These are phyloP conservation scores for Seriola aureovittata DNA, from an alignment of 2,113 vertebrate species.

Conservation along the genomic window DNA sequence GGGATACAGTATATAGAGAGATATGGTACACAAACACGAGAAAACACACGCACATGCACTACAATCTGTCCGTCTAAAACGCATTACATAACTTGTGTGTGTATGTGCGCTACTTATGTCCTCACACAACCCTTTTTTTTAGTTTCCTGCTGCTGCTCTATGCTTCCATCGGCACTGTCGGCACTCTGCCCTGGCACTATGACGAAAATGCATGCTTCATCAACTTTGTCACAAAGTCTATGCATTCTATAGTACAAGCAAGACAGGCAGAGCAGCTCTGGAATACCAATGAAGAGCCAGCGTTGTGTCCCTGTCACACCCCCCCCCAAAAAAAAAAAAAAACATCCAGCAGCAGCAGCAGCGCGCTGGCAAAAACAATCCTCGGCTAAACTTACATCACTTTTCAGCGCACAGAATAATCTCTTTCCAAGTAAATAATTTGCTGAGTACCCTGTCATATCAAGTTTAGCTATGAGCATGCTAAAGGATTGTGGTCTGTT, in stretches of 20 bases:
- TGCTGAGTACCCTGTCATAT: slow-evolving; percentile 53
- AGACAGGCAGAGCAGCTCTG: slow-evolving; percentile 26
- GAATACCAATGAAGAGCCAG: slow-evolving; percentile 67
- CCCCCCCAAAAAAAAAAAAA: background rate
- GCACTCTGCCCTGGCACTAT: slow-evolving; percentile 34
- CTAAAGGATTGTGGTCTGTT: slow-evolving; percentile 48
- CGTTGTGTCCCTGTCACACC: slow-evolving; percentile 46
- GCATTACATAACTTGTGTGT: slow-evolving; percentile 10
- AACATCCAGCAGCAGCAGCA: slow-evolving; percentile 39
- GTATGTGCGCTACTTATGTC: slow-evolving; percentile 14
- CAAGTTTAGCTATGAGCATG: slow-evolving; percentile 24
- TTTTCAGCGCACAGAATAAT: slow-evolving; percentile 48
- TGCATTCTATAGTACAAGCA: slow-evolving; percentile 66
- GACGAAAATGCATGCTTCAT: slow-evolving; percentile 77
- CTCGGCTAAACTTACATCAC: slow-evolving; percentile 37
- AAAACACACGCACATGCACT: slow-evolving; percentile 10
- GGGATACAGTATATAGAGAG: background rate
- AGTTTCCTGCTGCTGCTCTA: slow-evolving; percentile 26
- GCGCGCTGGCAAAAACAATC: slow-evolving; percentile 49
- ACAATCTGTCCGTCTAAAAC: slow-evolving; percentile 9
- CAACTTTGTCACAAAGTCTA: slow-evolving; percentile 79
- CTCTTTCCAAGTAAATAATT: slow-evolving; percentile 66
- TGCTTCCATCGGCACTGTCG: slow-evolving; percentile 30
- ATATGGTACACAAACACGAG: background rate
- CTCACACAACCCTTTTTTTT: slow-evolving; percentile 19